phyloP scores from a whole-genome alignment of 2,888 invertebrate species.

The Prosopocoilus inquinatus region DNA sequence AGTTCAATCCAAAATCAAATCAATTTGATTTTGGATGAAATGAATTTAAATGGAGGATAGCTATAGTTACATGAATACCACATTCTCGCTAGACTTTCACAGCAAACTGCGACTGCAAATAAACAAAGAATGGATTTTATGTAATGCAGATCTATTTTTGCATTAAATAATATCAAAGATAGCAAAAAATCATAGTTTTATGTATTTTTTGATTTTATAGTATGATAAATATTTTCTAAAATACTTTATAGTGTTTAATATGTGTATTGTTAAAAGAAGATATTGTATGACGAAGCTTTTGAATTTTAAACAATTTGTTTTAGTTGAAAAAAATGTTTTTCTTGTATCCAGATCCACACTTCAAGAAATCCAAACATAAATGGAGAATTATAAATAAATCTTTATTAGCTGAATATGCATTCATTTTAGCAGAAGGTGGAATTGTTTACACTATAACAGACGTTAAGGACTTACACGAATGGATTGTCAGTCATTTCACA shows the following conservation, averaged over 20 bases:
- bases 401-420: constrained; percentile 95
- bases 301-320: constrained; percentile 39
- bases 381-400: constrained; percentile 97
- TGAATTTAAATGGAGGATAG: no score
- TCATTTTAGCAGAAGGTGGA: constrained; percentile 80
- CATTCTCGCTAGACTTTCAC: no score
- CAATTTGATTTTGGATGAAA: no score
- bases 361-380: constrained; percentile 97
- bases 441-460: constrained; percentile 96
- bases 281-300: background rate
- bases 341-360: constrained; percentile 98
- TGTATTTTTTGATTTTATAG: no score
- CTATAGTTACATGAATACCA: no score
- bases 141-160: no score
- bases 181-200: no score
- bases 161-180: no score
- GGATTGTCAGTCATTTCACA: constrained; percentile 92
- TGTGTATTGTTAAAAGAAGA: background rate
- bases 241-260: no score
- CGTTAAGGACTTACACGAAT: constrained; percentile 93
- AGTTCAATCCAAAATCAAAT: no score
- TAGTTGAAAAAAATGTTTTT: constrained; percentile 97
- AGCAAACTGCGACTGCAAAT: no score
- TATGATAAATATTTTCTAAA: background rate
- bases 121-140: no score